Conservation (phyloP, 2,888 invertebrate species). For the Acronicta psi region DNA sequence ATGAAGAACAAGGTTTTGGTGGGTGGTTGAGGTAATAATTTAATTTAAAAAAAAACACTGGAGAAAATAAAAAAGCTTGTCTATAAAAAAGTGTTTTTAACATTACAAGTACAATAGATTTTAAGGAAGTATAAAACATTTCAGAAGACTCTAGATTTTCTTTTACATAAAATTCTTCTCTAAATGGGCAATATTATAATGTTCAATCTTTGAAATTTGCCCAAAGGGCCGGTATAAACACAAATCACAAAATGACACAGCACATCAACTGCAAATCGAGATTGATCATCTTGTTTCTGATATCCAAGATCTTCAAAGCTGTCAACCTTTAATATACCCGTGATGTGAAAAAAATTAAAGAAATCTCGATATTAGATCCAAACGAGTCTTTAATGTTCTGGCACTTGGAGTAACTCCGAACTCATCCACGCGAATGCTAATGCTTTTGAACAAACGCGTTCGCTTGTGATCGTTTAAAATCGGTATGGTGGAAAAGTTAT, state of each 20-base stretch:
- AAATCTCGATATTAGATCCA: conserved; percentile 40
- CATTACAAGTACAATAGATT: too few relatives aligned
- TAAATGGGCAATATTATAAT: too few relatives aligned
- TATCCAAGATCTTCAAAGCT: conserved; percentile 18
- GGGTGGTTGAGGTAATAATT: conserved; percentile 80
- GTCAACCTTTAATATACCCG: conserved; percentile 17
- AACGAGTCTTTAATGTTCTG: conserved; percentile 49
- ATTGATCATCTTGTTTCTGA: conserved; percentile 8
- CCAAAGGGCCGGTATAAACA: too few relatives aligned
- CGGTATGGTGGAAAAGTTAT: conserved; percentile 40
- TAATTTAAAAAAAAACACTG: not conserved
- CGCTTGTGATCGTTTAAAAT: conserved; percentile 48
- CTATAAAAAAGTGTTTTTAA: too few relatives aligned
- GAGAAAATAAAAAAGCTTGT: too few relatives aligned
- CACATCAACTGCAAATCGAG: too few relatives aligned
- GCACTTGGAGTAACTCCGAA: conserved; percentile 43
- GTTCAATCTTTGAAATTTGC: too few relatives aligned
- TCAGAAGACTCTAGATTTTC: too few relatives aligned
- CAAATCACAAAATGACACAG: too few relatives aligned
- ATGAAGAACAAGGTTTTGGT: conserved; percentile 83
- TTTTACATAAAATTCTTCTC: too few relatives aligned
- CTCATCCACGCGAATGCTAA: conserved; percentile 47
- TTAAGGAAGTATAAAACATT: too few relatives aligned
- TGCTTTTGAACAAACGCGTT: conserved; percentile 51
- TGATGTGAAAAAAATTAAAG: conserved; percentile 44